Percentiles rank a stretch among this genome's conserved stretches.
These are phyloP conservation scores for Helleia helle DNA, from an alignment of 2,888 invertebrate species.

Conservation along the genomic window DNA sequence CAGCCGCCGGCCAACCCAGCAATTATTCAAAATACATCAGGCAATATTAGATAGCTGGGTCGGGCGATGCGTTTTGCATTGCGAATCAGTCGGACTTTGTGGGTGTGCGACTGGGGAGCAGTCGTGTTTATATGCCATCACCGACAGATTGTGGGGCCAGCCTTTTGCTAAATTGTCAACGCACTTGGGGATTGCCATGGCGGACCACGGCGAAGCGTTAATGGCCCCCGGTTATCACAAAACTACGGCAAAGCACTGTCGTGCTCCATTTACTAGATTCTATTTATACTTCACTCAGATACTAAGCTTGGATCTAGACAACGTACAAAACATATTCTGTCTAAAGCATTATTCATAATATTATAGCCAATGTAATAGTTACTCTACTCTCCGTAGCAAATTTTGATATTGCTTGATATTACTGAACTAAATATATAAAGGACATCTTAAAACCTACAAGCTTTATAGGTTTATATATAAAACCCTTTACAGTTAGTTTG, in stretches of 20 bases:
- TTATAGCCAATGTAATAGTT: no score
- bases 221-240: constrained; percentile 29
- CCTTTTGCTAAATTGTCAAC: constrained; percentile 52
- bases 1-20: constrained; percentile 49
- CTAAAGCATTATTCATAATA: no score
- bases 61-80: constrained; percentile 68
- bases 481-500: no score
- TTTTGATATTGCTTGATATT: no score
- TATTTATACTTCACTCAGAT: no score
- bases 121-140: constrained; percentile 47
- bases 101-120: constrained; percentile 40
- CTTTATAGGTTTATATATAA: no score
- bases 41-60: constrained; percentile 68
- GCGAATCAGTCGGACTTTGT: constrained; percentile 67
- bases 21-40: constrained; percentile 72
- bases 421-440: no score
- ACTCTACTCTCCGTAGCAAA: no score
- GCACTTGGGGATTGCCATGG: constrained; percentile 39
- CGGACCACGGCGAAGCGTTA: constrained; percentile 28
- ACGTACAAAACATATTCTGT: no score
- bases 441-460: no score
- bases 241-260: constrained; percentile 26
- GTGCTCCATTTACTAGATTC: no score
- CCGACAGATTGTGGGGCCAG: constrained; percentile 46
- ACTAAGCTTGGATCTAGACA: no score